These are phyloP conservation scores for Oedothorax gibbosus DNA, from an alignment of 1,140 invertebrate species.

Conservation along the genomic window DNA sequence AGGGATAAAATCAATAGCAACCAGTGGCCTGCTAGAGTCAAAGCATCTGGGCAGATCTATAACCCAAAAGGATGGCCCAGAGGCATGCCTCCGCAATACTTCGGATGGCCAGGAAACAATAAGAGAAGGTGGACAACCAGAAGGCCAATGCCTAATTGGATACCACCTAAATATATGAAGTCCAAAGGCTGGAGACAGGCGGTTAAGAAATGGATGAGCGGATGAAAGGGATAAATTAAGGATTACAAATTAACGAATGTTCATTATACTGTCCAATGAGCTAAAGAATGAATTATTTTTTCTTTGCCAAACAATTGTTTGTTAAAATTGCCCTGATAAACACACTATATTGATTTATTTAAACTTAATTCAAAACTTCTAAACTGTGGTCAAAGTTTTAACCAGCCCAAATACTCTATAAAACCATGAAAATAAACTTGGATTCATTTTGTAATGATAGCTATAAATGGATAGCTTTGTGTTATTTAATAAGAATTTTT, in stretches of 20 bases:
- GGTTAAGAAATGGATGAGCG: slow-evolving; percentile 42
- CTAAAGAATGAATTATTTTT: no score
- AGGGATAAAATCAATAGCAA: slow-evolving; percentile 15
- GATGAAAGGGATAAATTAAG: slow-evolving; percentile 13
- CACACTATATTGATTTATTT: no score
- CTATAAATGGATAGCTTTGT: no score
- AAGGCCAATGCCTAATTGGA: slow-evolving; percentile 26
- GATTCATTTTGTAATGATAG: no score
- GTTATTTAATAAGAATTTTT: no score
- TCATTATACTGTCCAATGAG: no score
- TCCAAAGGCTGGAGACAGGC: slow-evolving; percentile 47
- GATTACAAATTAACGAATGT: not conserved
- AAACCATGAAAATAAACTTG: no score
- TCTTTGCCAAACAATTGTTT: no score
- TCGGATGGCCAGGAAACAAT: slow-evolving; percentile 22
- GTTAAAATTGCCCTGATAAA: no score
- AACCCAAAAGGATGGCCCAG: slow-evolving; percentile 36
- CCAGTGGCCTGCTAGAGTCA: slow-evolving; percentile 16
- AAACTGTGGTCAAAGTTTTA: no score
- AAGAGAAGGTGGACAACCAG: slow-evolving; percentile 41
- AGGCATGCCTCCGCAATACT: slow-evolving; percentile 19
- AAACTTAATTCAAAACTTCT: no score
- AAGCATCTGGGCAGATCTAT: not conserved
- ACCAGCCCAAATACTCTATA: no score
- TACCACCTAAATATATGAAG: slow-evolving; percentile 34